Conservation (phyloP, 2,888 invertebrate genomes). For the Acanthosepion esculentum region DNA sequence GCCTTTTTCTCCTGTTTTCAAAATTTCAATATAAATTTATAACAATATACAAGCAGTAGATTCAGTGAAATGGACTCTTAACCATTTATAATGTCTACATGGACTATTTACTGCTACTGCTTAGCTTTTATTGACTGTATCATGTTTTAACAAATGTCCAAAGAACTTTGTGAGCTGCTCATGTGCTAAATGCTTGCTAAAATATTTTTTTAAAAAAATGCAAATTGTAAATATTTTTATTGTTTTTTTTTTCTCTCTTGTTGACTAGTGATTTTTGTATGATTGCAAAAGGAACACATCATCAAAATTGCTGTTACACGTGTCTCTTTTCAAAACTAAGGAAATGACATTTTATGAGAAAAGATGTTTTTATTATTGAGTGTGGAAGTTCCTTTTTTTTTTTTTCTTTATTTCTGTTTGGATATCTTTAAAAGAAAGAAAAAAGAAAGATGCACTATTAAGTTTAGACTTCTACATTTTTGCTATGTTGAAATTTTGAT, state of each 20-base stretch:
- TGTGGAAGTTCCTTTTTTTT: background rate
- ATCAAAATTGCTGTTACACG: background rate
- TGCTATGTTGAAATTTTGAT: background rate
- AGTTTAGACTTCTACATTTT: background rate
- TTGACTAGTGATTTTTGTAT: background rate
- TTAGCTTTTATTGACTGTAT: constrained; percentile 13
- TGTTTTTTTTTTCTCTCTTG: no score
- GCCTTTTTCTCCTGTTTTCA: no score
- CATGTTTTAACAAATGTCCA: background rate
- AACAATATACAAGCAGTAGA: background rate
- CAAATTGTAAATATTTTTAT: no score
- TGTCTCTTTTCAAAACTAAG: background rate
- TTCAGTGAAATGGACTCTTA: background rate
- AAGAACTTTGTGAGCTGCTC: background rate
- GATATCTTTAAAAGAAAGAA: background rate
- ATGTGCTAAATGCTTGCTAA: constrained; percentile 2
- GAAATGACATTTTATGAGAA: background rate
- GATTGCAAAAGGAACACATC: background rate
- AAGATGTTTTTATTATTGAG: background rate
- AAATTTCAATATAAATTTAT: background rate
- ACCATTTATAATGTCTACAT: background rate
- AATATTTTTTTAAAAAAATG: no score
- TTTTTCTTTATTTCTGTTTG: background rate
- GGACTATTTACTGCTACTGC: background rate
- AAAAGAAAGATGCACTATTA: background rate